Evolutionary conservation across 2,888 invertebrate genomes (phyloP).

Genomic region (Eupithecia subumbrata): DNA sequence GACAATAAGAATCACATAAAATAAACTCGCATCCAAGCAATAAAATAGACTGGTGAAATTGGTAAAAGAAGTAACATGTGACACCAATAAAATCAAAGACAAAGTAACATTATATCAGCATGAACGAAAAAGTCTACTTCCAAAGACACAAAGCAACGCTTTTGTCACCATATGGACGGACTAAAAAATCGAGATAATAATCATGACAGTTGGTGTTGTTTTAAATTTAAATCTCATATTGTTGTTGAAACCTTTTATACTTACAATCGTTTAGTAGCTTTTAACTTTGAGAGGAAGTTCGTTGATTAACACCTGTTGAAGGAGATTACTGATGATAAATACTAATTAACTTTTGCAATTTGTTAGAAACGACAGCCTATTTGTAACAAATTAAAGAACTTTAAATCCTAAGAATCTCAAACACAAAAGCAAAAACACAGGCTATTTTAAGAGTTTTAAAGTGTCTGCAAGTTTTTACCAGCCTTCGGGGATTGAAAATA

Average conservation of each 20-base stretch:
- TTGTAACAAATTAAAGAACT: not conserved
- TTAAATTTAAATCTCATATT: constrained; percentile 7
- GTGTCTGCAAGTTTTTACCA: constrained; percentile 40
- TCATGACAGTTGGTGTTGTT: constrained; percentile 32
- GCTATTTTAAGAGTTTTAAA: constrained; percentile 36
- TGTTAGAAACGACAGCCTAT: not conserved
- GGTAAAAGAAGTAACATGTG: constrained; percentile 2
- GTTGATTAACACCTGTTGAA: not conserved
- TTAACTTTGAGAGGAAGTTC: constrained; percentile 9
- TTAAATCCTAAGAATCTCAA: constrained; percentile 44
- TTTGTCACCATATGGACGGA: constrained; percentile 69
- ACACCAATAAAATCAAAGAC: constrained; percentile 9
- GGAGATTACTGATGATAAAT: not conserved
- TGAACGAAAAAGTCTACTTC: not conserved
- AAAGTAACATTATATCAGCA: constrained; percentile 6
- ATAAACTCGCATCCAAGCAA: not conserved
- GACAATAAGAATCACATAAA: not conserved
- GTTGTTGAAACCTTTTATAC: not conserved
- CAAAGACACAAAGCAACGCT: not conserved
- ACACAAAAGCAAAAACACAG: constrained; percentile 28
- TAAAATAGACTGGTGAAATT: not conserved
- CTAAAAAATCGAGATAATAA: constrained; percentile 65
- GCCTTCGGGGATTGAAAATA: constrained; percentile 38
- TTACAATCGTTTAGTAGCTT: not conserved
- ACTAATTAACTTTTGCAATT: not conserved